phyloP scores from a whole-genome alignment of 2,113 vertebrate species.

The Panurus biarmicus region DNA sequence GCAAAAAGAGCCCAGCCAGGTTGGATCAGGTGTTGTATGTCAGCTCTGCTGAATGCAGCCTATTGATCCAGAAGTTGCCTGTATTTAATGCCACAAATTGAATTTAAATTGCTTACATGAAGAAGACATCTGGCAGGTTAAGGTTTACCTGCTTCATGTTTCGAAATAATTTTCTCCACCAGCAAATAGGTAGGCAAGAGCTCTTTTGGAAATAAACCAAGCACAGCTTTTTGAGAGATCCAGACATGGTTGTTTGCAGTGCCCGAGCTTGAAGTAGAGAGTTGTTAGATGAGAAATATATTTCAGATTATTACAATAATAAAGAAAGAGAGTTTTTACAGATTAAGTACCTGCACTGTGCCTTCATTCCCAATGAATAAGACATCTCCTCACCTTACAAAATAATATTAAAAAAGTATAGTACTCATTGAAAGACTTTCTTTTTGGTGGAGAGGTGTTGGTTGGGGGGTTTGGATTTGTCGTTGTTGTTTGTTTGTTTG shows the following conservation, averaged over 20 bases:
- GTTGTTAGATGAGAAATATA: not conserved
- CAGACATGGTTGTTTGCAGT: fast-evolving
- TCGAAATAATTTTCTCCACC: conserved; percentile 43
- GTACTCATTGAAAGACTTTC: not conserved
- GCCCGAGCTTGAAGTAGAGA: not conserved
- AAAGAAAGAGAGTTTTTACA: not conserved
- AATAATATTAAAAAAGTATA: not conserved
- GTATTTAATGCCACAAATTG: conserved; percentile 74
- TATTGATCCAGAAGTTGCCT: conserved; percentile 80
- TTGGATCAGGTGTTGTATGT: conserved; percentile 82
- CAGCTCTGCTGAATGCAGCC: conserved; percentile 79
- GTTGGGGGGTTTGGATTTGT: not conserved
- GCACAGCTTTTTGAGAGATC: not conserved
- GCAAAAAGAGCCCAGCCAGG: conserved; percentile 75
- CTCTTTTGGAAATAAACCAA: conserved; percentile 1
- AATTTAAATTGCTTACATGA: conserved; percentile 70
- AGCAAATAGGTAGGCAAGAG: not conserved
- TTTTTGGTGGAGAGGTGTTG: not conserved
- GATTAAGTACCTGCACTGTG: not conserved
- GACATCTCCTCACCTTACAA: not conserved
- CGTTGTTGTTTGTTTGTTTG: not conserved
- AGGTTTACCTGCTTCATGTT: conserved; percentile 71
- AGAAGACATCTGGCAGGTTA: conserved; percentile 63
- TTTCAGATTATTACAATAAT: not conserved
- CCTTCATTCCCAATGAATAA: not conserved